These are phyloP conservation scores for Pelodytes ibericus DNA, from an alignment of 2,797 vertebrate species.

Conservation along the genomic window DNA sequence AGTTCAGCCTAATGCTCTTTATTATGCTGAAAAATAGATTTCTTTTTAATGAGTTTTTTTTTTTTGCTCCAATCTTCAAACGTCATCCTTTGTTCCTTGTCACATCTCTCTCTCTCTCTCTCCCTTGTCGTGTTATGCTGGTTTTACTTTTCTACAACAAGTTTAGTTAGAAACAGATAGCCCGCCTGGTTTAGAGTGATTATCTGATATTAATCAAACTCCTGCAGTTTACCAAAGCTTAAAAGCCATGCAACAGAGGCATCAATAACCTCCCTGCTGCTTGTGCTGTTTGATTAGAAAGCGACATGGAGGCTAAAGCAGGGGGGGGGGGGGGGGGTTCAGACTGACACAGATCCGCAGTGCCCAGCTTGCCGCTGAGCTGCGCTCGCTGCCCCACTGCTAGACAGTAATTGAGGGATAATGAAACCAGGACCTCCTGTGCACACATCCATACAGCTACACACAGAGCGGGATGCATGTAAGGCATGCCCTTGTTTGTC, in stretches of 20 bases:
- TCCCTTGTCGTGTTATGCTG: neutral
- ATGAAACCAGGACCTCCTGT: conserved; percentile 49
- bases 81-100: neutral
- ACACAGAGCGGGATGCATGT: neutral
- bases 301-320: conserved; percentile 19
- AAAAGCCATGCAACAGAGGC: conserved; percentile 25
- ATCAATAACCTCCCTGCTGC: conserved; percentile 44
- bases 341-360: conserved; percentile 46
- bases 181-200: conserved; percentile 17
- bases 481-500: conserved; percentile 37
- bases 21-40: neutral
- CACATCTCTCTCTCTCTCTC: neutral
- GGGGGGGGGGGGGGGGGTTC: conserved; percentile 44
- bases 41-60: conserved; percentile 24
- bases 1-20: neutral
- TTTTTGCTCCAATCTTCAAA: neutral
- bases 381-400: conserved; percentile 32
- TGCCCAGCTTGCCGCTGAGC: conserved; percentile 34
- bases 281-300: conserved; percentile 52
- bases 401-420: conserved; percentile 49
- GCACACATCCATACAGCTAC: conserved; percentile 21
- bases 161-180: conserved; percentile 6
- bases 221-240: conserved; percentile 42
- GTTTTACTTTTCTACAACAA: neutral
- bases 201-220: conserved; percentile 50